Evolutionary conservation across 2,113 vertebrate genomes (phyloP), one percentile per base, ranked within the genome.

Genomic region (Petaurus breviceps): DNA sequence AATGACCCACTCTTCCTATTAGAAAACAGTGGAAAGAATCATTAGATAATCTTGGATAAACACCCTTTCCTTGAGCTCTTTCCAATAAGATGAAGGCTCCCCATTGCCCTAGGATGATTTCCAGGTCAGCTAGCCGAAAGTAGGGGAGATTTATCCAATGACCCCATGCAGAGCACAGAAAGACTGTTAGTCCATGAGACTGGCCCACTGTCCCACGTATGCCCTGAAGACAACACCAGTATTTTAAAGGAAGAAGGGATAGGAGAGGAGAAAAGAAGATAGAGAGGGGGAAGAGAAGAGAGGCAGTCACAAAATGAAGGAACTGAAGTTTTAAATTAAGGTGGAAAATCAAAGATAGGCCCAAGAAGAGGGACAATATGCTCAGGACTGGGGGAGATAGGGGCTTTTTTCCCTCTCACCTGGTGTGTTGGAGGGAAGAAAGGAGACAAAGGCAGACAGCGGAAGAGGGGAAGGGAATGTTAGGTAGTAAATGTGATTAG

Each of bases 401-500:
- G 3, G 14, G 11, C 1, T 84, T 84, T 61, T 57, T 31, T 43
- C 19, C 5, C 37, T 84, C 68, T 43, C 22, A 43, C n/a, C 68
- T 43, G n/a, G 68, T 84, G 68, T 16, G 6, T 43, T 43, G 19
- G 68, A 23, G 68, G 16, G 68, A 84, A 84, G 16, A 22, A 43
- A 23, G 0, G n/a, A 23, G n/a, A 84, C 68, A 22, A 43, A 84
- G n/a, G 68, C 19, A 43, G n/a, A 94, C 89, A 92, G 47, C 0
- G 0, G 91, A 55, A 96, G 94, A 93, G 95, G 43, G 37, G 53
- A 97, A 92, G 95, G 54, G 96, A 97, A 94, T 55, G 55, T 94
- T 95, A 90, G 28, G 51, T 97, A 96, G 91, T 89, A 97, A 97
- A 97, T 95, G 91, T 92, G 95, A 96, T 97, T 97, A 97, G 95